Percentiles rank a stretch among this genome's conserved stretches.
Conservation (phyloP, 1,140 invertebrate genomes). For the Zaprionus davidi region DNA sequence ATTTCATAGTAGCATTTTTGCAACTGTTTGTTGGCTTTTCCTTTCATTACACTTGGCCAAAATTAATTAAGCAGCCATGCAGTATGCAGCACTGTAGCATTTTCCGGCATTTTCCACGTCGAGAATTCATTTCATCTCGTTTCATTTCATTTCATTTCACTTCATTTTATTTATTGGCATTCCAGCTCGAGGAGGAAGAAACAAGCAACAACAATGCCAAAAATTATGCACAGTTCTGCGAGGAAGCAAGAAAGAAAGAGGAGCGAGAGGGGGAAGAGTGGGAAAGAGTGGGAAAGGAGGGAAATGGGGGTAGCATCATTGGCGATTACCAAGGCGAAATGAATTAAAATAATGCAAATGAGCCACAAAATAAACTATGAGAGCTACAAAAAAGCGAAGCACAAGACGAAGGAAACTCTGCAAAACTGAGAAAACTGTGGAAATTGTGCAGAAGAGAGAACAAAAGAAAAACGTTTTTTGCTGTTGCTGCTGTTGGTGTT, state of each 20-base stretch:
- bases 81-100: slow-evolving; percentile 29
- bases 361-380: slow-evolving; percentile 61
- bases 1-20: slow-evolving; percentile 34
- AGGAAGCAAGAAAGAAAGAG: not conserved
- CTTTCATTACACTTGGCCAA: slow-evolving; percentile 25
- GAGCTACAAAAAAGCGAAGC: slow-evolving; percentile 8
- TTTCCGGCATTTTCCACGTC: slow-evolving; percentile 31
- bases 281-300: not conserved
- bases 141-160: slow-evolving; percentile 8
- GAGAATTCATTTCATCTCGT: slow-evolving; percentile 39
- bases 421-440: slow-evolving; percentile 3
- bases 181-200: not conserved
- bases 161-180: slow-evolving; percentile 53
- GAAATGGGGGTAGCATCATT: slow-evolving; percentile 3
- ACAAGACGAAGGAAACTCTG: not conserved
- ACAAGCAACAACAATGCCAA: slow-evolving; percentile 23
- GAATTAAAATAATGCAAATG: slow-evolving; percentile 79
- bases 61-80: slow-evolving; percentile 67
- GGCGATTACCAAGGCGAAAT: slow-evolving; percentile 50
- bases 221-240: not conserved
- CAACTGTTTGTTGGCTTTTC: slow-evolving; percentile 26
- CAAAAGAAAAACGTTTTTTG: slow-evolving; percentile 51
- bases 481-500: not conserved
- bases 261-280: too few relatives aligned
- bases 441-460: slow-evolving; percentile 25